Base-by-base conservation (phyloP, 1,140 invertebrate species). In the Solenopsis fugax region DNA sequence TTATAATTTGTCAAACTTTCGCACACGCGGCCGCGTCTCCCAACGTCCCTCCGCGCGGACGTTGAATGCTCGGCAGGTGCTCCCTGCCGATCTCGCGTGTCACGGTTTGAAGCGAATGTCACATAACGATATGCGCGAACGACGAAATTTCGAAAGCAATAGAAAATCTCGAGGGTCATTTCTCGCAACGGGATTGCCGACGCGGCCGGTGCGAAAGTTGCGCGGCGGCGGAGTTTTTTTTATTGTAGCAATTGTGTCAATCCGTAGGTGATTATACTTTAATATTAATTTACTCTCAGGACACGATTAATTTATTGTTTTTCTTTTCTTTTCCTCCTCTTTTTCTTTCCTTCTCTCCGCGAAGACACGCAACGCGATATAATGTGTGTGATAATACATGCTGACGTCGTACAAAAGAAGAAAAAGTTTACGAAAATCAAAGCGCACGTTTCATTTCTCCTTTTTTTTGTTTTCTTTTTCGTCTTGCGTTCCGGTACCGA, bases 391-490 rank as follows among this genome's bases (percentile, higher is more conserved):
- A 84, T 77, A 77, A 67, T 77, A 77, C 65, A 90, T 60, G 54
- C 81, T 88, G 64, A 90, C 72, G 24, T 86, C 82, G 89, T 88
- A 88, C 86, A 90, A 87, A 90, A 73, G 60, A 65, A 78, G 24
- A 86, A 52, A 52, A 72, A 54, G 50, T 9, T 91, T 87, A 88
- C 72, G 52, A 92, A 91, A 91, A 89, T 88, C 89, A 92, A 89
- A 90, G 88, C 89, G 76, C 84, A 88, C 37, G 21, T 52, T 58
- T 73, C 56, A 64, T 73, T 65, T 75, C 88, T 92, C 88, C 76
- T 58, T 41, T 45, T 34, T 54, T 18, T 54, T n/a, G n/a, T n/a
- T n/a, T 54, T 41, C 37, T 62, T 71, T 77, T 75, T 88, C 91
- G 87, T 82, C 54, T 87, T 87, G 87, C 87, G 87, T 90, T 91